Conservation (phyloP, 2,113 vertebrate genomes). For the Dissostichus mawsoni region DNA sequence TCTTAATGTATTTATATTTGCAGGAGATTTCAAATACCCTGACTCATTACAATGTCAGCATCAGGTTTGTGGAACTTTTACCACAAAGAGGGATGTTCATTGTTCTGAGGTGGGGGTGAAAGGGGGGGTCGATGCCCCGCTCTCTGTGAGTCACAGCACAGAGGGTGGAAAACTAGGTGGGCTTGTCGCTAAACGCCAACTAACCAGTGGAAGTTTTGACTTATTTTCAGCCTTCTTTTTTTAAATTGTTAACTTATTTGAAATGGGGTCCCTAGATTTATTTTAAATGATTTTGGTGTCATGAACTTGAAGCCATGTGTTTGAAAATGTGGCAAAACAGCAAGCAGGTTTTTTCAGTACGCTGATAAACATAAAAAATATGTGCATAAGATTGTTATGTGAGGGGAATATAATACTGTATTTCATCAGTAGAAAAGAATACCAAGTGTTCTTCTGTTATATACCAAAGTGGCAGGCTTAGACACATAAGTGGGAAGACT, state of each 20-base stretch:
- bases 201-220: conserved; percentile 57
- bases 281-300: neutral
- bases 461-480: neutral
- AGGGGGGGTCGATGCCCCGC: conserved; percentile 50
- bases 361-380: conserved; percentile 4
- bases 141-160: conserved; percentile 63
- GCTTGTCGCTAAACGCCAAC: conserved; percentile 15
- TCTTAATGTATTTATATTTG: neutral
- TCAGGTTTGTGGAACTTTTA: neutral
- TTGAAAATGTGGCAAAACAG: neutral
- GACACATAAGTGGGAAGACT: conserved; percentile 14
- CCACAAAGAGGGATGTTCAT: conserved; percentile 20
- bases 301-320: neutral
- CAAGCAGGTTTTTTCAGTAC: neutral
- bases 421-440: neutral
- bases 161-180: conserved; percentile 64
- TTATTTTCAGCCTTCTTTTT: neutral
- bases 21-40: neutral
- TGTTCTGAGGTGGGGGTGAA: conserved; percentile 15
- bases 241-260: conserved; percentile 2
- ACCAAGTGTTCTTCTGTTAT: neutral
- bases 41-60: neutral
- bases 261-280: neutral
- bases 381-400: neutral
- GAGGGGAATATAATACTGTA: neutral